These are phyloP conservation scores for Regulus satrapa DNA, from an alignment of 2,113 vertebrate genomes.

Conservation along the genomic window DNA sequence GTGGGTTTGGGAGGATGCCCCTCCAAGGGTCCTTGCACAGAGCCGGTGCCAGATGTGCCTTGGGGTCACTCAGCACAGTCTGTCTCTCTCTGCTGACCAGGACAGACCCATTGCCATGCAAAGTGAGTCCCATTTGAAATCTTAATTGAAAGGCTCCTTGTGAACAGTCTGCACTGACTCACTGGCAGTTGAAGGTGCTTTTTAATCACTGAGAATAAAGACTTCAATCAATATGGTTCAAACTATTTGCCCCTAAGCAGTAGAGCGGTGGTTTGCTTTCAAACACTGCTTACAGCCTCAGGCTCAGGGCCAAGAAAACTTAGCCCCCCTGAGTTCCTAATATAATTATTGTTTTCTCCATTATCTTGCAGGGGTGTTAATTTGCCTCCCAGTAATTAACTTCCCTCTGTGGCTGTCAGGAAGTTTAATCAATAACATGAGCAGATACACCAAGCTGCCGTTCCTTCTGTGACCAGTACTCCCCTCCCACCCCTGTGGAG, in stretches of 20 bases:
- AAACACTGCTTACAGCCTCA: neutral
- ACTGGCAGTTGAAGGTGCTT: conserved; percentile 1
- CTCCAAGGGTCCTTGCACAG: neutral
- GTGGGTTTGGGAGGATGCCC: neutral
- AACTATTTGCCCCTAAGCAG: conserved; percentile 15
- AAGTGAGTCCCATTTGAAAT: neutral
- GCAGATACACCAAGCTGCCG: conserved; percentile 33
- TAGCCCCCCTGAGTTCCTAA: conserved; percentile 45
- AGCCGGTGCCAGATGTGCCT: neutral
- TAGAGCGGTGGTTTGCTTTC: neutral
- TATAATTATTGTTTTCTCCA: conserved; percentile 72
- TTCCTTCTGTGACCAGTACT: neutral
- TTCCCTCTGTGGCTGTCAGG: conserved; percentile 62
- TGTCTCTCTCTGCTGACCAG: neutral
- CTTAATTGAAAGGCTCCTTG: conserved; percentile 48
- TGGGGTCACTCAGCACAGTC: neutral
- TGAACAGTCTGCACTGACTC: neutral
- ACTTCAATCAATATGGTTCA: conserved; percentile 53
- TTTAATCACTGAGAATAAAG: conserved; percentile 56
- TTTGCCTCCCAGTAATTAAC: conserved; percentile 69
- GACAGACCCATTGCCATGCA: neutral
- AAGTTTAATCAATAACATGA: conserved; percentile 67
- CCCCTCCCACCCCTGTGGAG: conserved; percentile 13
- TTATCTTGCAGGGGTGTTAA: conserved; percentile 72
- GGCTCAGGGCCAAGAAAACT: conserved; percentile 55